phyloP scores from a whole-genome alignment of 2,113 vertebrate species.

The Protobothrops flavoviridis region DNA sequence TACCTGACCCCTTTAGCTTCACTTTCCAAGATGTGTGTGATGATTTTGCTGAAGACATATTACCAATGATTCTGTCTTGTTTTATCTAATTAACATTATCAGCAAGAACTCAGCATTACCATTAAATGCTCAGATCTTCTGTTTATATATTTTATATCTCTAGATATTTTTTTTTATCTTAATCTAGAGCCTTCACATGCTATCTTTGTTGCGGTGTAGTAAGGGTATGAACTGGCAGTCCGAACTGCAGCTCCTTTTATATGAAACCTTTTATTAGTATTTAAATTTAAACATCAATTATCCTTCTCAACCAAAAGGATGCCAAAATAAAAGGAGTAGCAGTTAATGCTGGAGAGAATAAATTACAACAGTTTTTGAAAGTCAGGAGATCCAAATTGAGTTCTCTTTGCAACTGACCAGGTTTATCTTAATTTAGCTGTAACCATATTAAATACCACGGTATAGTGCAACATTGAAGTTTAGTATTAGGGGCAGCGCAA shows the following conservation, averaged over 20 bases:
- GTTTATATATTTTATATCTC: background rate
- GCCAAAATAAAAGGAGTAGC: background rate
- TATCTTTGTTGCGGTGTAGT: background rate
- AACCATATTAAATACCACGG: too few species aligned
- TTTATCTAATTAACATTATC: background rate
- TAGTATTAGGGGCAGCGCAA: too few species aligned
- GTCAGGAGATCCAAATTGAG: background rate
- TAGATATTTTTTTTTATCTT: background rate
- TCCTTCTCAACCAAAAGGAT: background rate
- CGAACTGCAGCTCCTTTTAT: background rate
- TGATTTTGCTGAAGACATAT: background rate
- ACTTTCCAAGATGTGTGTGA: background rate
- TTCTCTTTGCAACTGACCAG: background rate
- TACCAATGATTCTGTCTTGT: background rate
- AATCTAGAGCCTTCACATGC: background rate
- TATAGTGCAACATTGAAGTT: too few species aligned
- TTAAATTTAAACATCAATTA: background rate
- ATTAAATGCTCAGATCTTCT: background rate
- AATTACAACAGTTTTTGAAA: background rate
- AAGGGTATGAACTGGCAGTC: background rate
- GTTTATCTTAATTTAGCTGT: background rate
- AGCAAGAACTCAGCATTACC: background rate
- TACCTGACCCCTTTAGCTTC: background rate
- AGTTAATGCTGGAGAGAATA: background rate
- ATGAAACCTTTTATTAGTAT: background rate